These are phyloP conservation scores for Tachina lurida DNA, from an alignment of 2,888 invertebrate species.

Conservation along the genomic window DNA sequence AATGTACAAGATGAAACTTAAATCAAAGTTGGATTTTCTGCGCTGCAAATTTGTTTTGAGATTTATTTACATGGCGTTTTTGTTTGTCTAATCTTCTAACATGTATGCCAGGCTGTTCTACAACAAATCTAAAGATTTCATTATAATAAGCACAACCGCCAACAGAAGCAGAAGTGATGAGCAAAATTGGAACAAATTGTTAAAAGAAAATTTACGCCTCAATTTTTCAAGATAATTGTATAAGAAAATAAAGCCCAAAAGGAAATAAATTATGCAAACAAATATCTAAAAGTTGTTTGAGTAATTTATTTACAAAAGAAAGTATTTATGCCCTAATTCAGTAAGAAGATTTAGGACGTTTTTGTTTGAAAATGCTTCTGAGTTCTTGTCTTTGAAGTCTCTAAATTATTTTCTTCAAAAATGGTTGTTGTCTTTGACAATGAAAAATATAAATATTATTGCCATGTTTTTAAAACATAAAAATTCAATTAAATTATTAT, in stretches of 20 bases:
- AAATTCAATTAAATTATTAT: too few species aligned
- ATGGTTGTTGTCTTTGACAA: too few species aligned
- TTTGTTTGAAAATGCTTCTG: too few species aligned
- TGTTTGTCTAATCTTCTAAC: slow-evolving; percentile 54
- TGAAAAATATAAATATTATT: too few species aligned
- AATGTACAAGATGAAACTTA: slow-evolving; percentile 25
- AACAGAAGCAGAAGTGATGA: slow-evolving; percentile 53
- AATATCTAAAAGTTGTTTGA: too few species aligned
- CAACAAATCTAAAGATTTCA: slow-evolving; percentile 59
- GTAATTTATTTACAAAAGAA: too few species aligned
- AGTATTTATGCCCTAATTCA: too few species aligned
- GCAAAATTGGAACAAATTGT: slow-evolving; percentile 44
- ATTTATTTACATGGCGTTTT: slow-evolving; percentile 51
- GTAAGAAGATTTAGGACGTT: too few species aligned
- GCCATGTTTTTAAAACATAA: too few species aligned
- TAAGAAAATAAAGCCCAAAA: background rate
- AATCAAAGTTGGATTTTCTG: slow-evolving; percentile 44
- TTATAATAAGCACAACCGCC: slow-evolving; percentile 35
- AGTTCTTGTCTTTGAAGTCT: too few species aligned
- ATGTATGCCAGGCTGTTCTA: slow-evolving; percentile 54
- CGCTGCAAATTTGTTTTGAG: slow-evolving; percentile 28
- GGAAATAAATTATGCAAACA: background rate
- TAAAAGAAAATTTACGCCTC: slow-evolving; percentile 5
- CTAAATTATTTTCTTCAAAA: too few species aligned
- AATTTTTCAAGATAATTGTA: background rate